Percentiles rank a stretch among this genome's conserved stretches.
These are phyloP conservation scores for Aphis craccivora DNA, from an alignment of 1,140 invertebrate genomes.

Conservation along the genomic window DNA sequence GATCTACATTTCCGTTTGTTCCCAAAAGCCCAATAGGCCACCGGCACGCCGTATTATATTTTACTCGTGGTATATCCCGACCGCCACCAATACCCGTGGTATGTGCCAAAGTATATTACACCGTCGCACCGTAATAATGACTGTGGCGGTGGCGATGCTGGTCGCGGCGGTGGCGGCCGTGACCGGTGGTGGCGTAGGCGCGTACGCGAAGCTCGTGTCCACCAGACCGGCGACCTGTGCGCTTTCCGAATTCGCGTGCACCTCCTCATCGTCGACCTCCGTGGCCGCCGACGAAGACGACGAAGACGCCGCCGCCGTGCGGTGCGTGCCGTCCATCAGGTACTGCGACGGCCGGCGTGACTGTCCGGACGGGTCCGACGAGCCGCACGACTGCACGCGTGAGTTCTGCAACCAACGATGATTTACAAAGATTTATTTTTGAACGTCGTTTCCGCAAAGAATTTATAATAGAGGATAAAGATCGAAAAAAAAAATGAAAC, in stretches of 20 bases:
- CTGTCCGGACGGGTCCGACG: slow-evolving; percentile 85
- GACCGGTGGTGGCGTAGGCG: not conserved
- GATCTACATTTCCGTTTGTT: not conserved
- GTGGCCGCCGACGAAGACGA: slow-evolving; percentile 67
- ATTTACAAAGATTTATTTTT: not conserved
- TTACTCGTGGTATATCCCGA: too few relatives aligned
- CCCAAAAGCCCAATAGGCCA: not conserved
- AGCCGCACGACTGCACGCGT: slow-evolving; percentile 86
- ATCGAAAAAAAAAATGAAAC: too few relatives aligned
- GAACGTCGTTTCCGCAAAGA: too few relatives aligned
- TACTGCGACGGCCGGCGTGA: slow-evolving; percentile 86
- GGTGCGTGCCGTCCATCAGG: slow-evolving; percentile 79
- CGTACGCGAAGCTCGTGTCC: not conserved
- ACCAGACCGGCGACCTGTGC: not conserved
- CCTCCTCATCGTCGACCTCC: slow-evolving; percentile 60
- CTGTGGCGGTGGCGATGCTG: not conserved
- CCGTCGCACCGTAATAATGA: not conserved
- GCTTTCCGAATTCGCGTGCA: slow-evolving; percentile 40
- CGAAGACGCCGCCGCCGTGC: slow-evolving; percentile 71
- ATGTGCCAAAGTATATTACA: not conserved
- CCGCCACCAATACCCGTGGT: not conserved
- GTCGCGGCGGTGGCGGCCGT: too few relatives aligned
- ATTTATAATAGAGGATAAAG: too few relatives aligned
- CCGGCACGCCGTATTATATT: not conserved
- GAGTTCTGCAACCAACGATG: slow-evolving; percentile 67